Conservation (phyloP, 2,113 vertebrate species). For the Tringa solitaria region DNA sequence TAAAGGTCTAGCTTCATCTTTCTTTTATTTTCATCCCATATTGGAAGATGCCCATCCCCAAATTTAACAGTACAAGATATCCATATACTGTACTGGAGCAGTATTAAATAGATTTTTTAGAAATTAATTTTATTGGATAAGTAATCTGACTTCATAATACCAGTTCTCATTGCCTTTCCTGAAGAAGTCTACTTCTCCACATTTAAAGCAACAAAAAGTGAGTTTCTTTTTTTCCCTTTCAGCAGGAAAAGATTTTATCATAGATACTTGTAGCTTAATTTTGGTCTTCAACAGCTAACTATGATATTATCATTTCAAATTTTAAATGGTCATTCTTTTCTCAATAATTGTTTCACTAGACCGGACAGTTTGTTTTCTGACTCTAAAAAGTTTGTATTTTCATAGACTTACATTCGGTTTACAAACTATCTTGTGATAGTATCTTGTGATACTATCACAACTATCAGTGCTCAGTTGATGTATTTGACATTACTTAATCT, state of each 20-base stretch:
- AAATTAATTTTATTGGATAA: neutral
- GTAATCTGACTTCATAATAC: neutral
- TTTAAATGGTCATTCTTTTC: neutral
- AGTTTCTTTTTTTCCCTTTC: too few relatives aligned
- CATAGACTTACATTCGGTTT: neutral
- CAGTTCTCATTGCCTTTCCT: neutral
- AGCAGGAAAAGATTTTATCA: neutral
- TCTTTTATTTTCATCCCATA: neutral
- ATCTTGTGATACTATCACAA: too few relatives aligned
- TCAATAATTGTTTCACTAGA: neutral
- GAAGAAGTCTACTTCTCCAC: neutral
- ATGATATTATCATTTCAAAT: neutral
- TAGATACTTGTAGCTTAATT: neutral
- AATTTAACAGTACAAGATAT: neutral
- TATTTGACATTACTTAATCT: neutral
- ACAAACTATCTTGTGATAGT: neutral
- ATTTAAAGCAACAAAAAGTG: neutral
- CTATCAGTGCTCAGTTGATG: neutral
- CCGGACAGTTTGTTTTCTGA: neutral
- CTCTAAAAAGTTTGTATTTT: neutral
- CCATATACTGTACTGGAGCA: neutral
- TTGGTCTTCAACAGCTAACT: neutral
- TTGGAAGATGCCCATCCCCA: neutral
- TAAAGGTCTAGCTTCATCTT: neutral
- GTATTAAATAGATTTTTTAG: neutral